Conservation (phyloP, 2,888 invertebrate species). For the Lasiommata megera region DNA sequence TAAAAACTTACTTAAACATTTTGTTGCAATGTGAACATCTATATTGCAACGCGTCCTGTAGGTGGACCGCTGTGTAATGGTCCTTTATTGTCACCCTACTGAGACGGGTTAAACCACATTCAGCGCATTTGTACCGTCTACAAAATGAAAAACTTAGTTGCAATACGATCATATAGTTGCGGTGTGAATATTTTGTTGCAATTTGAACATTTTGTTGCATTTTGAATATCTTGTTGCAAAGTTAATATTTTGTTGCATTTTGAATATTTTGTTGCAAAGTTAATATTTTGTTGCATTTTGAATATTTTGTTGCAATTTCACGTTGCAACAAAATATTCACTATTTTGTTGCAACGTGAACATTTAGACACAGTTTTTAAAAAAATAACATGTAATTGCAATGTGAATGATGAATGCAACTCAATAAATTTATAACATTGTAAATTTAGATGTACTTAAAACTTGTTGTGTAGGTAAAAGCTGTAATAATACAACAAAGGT, state of each 20-base stretch:
- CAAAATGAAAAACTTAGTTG: conserved; percentile 8
- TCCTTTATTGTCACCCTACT: conserved; percentile 47
- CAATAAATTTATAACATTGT: too few relatives aligned
- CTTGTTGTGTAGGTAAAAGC: too few relatives aligned
- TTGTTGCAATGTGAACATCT: conserved; percentile 52
- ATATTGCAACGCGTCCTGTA: conserved; percentile 35
- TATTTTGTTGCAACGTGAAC: neutral
- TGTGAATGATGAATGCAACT: too few relatives aligned
- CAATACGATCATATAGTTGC: neutral
- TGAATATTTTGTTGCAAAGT: neutral
- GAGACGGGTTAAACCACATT: conserved; percentile 48
- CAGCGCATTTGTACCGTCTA: conserved; percentile 58
- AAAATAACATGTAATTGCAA: too few relatives aligned
- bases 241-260: neutral
- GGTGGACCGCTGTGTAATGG: conserved; percentile 49
- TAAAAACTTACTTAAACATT: conserved; percentile 50
- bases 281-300: neutral
- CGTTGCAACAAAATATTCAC: too few relatives aligned
- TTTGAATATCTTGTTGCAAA: neutral
- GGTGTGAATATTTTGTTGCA: neutral
- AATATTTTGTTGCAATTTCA: neutral
- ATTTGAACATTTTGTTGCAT: neutral
- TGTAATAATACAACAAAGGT: too few relatives aligned
- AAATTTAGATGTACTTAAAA: too few relatives aligned
- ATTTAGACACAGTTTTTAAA: too few relatives aligned